Evolutionary conservation across 2,888 invertebrate genomes (phyloP), one percentile per base, ranked within the genome.

Genomic region (Cataglyphis albicans): DNA sequence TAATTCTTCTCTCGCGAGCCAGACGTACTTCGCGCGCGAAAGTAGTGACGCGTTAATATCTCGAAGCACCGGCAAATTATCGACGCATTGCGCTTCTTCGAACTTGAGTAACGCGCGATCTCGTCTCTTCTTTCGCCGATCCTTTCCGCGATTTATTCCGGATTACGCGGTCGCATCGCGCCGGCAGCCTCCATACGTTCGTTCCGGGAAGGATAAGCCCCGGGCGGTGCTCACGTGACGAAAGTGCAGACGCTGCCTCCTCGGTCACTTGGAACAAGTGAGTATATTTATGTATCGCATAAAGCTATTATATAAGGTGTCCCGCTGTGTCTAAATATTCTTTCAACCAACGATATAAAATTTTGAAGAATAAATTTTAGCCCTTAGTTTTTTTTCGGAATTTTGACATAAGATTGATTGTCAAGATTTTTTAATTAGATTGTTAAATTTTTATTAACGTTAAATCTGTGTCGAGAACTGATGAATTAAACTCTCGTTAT

Each of bases 261-360:
- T 84, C 87, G 91, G 88, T 90, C 90, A 88, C 88, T 91, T 89
- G 83, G 70, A 64, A 90, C 91, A 92, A 91, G 93, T 93, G 87
- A 92, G 93, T 93, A 90, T 70, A 67, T 67, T 48, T 44, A 52
- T 32, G 52, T 15, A 52, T 18, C 52, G 4, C 7, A 12, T 29
- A 18, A 29, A 67, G 25, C 4, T 64, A 18, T 64, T 21, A 6
- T 25, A 21, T 15, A 21, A n/a, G 48, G 10, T 67, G 52, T 32
- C 64, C 64, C 29, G 38, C n/a, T 10, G 38, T 21, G 32, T 9
- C 32, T n/a, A 29, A 61, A 29, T 61, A 15, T 61, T 9, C 52
- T 29, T 64, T 18, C 64, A 64, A 0, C 21, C n/a, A 9, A 4
- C 41, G 0, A 41, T 41, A 12, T 35, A 0, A 25, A 25, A 25